These are phyloP conservation scores for Zootoca vivipara DNA, from an alignment of 2,113 vertebrate species.

Conservation along the genomic window DNA sequence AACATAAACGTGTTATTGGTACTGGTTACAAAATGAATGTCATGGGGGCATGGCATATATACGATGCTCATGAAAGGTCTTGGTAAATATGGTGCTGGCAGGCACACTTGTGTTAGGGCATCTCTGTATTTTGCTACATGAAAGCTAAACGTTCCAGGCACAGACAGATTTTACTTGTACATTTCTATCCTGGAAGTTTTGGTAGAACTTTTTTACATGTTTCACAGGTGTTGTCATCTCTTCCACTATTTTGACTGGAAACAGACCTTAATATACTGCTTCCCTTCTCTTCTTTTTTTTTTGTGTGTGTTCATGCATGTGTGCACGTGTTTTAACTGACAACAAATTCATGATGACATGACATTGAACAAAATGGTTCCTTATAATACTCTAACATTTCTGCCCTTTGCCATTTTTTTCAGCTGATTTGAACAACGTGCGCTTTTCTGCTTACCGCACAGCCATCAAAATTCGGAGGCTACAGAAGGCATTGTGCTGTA, in stretches of 20 bases:
- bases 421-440: slow-evolving; percentile 97
- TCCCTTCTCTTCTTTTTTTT: not conserved
- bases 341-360: not conserved
- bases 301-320: too few species aligned
- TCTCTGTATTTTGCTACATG: not conserved
- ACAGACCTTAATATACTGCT: not conserved
- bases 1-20: too few species aligned
- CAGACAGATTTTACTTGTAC: not conserved
- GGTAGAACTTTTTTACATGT: not conserved
- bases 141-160: not conserved
- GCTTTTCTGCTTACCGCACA: slow-evolving; percentile 97
- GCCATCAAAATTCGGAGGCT: slow-evolving; percentile 98
- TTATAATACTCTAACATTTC: slow-evolving; percentile 13
- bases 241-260: not conserved
- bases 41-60: too few species aligned
- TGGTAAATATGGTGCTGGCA: too few species aligned
- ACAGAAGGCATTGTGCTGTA: slow-evolving; percentile 94
- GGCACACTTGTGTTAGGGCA: too few species aligned
- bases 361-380: not conserved
- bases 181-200: not conserved
- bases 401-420: slow-evolving; percentile 57
- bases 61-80: too few species aligned
- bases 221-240: not conserved
- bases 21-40: too few species aligned
- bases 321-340: not conserved